Evolutionary conservation across 1,140 invertebrate species (phyloP).

Genomic region (Conus betulinus): DNA sequence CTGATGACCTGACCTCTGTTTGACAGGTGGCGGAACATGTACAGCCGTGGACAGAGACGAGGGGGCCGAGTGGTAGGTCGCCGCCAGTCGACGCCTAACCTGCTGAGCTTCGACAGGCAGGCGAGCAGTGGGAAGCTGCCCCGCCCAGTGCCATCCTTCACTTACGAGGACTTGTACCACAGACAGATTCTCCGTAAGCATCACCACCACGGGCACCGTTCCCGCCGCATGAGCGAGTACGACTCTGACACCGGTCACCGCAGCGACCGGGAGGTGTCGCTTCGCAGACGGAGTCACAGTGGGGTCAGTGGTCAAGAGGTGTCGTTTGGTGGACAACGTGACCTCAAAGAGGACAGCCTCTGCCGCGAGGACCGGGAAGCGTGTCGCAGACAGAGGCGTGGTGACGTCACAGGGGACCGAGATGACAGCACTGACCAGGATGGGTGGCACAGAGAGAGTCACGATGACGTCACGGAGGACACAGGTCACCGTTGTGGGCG

Average conservation of each 20-base stretch:
- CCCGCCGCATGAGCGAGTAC: conserved; percentile 62
- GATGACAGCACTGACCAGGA: too few relatives aligned
- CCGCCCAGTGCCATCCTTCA: conserved; percentile 39
- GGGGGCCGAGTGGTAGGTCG: background rate
- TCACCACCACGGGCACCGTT: conserved; percentile 45
- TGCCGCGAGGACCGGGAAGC: too few relatives aligned
- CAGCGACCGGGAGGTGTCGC: conserved; percentile 66
- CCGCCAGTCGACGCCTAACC: conserved; percentile 46
- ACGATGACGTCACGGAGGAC: too few relatives aligned
- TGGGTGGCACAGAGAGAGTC: too few relatives aligned
- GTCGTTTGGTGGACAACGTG: too few relatives aligned
- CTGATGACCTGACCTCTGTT: too few relatives aligned
- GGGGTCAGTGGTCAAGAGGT: background rate
- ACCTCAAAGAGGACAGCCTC: too few relatives aligned
- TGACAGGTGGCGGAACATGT: too few relatives aligned
- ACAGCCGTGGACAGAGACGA: background rate
- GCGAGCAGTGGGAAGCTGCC: background rate
- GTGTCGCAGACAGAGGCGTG: too few relatives aligned
- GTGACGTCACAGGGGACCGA: too few relatives aligned
- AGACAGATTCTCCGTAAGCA: conserved; percentile 46
- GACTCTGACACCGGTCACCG: conserved; percentile 73
- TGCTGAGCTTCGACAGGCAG: background rate
- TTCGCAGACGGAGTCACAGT: conserved; percentile 45
- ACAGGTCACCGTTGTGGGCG: too few relatives aligned
- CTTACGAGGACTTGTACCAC: conserved; percentile 48